Conservation (phyloP, 35 echinoderm and acorn worm genomes). For the Hemicentrotus pulcherrimus region DNA sequence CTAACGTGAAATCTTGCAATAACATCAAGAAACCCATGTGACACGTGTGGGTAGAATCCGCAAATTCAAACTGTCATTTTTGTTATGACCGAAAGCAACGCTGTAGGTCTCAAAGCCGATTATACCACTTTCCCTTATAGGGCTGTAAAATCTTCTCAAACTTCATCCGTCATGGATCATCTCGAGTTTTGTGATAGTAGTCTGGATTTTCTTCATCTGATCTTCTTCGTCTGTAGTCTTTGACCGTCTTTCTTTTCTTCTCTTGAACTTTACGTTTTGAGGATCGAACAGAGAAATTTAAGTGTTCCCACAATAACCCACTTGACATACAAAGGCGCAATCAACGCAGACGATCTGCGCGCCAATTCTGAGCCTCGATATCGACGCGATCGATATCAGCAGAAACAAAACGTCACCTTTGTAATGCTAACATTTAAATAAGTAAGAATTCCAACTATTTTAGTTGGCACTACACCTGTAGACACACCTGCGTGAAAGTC, state of each 20-base stretch:
- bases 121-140: background rate
- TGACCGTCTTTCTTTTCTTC: background rate
- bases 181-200: background rate
- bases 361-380: background rate
- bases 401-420: background rate
- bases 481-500: background rate
- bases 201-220: background rate
- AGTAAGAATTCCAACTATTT: conserved; percentile 3
- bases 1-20: no score
- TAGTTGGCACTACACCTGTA: background rate
- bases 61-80: background rate
- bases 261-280: background rate
- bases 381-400: background rate
- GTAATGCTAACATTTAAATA: background rate
- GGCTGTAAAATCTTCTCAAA: background rate
- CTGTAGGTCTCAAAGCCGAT: conserved; percentile 8
- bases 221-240: background rate
- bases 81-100: background rate
- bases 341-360: background rate
- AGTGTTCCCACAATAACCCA: background rate
- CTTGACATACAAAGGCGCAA: background rate
- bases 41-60: no score
- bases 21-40: no score
- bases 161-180: background rate
- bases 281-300: background rate